These are phyloP conservation scores for Spea bombifrons DNA, from an alignment of 2,113 vertebrate species.

Conservation along the genomic window DNA sequence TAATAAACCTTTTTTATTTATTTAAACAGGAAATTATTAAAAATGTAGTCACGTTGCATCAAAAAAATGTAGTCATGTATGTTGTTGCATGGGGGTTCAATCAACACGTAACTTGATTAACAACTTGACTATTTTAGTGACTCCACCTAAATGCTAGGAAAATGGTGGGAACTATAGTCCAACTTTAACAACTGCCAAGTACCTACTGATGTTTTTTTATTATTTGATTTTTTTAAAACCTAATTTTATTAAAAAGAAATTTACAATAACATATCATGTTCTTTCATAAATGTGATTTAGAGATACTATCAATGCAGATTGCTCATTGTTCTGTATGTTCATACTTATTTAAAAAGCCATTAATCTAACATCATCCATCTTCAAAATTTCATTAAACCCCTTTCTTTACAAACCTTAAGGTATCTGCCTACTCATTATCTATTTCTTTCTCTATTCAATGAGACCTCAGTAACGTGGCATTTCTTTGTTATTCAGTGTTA, in stretches of 20 bases:
- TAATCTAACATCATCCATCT: slow-evolving; percentile 5
- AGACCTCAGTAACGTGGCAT: not conserved
- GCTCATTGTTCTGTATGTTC: not conserved
- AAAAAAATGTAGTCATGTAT: too few relatives aligned
- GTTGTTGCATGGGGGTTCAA: too few relatives aligned
- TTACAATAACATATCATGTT: not conserved
- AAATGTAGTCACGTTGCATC: too few relatives aligned
- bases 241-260: not conserved
- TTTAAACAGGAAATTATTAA: too few relatives aligned
- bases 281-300: not conserved
- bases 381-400: not conserved
- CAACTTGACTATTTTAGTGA: too few relatives aligned
- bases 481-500: not conserved
- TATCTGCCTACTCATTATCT: not conserved
- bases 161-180: too few relatives aligned
- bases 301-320: not conserved
- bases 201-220: too few relatives aligned
- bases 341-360: not conserved
- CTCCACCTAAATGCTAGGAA: too few relatives aligned
- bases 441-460: not conserved
- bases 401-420: not conserved
- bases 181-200: too few relatives aligned
- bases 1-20: too few relatives aligned
- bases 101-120: too few relatives aligned
- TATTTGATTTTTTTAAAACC: too few relatives aligned